phyloP scores from a whole-genome alignment of 2,113 vertebrate species.

The Henicopernis longicauda region DNA sequence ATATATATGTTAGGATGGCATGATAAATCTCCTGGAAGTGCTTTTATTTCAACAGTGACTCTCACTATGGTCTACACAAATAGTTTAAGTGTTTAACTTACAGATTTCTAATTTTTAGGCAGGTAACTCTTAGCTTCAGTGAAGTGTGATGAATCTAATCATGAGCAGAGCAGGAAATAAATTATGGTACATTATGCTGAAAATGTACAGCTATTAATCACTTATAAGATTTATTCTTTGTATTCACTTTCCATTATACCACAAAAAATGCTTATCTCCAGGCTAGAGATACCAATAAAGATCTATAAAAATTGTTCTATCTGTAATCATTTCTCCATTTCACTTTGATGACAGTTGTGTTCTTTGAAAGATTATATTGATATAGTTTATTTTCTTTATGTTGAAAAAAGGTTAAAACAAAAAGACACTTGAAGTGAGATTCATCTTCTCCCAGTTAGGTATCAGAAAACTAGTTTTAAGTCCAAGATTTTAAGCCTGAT shows the following conservation, averaged over 20 bases:
- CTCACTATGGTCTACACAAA: not conserved
- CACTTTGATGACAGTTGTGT: not conserved
- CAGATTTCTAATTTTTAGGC: not conserved
- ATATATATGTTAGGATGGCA: not conserved
- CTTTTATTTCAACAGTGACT: not conserved
- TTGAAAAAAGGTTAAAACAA: not conserved
- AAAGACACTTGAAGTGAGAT: not conserved
- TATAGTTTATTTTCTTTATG: not conserved
- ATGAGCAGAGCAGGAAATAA: not conserved
- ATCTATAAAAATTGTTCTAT: not conserved
- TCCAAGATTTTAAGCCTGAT: not conserved
- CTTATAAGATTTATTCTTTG: not conserved
- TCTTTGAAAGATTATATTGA: not conserved
- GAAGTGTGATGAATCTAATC: not conserved
- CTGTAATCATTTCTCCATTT: not conserved
- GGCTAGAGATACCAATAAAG: not conserved
- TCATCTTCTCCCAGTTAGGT: not conserved
- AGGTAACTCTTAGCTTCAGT: not conserved
- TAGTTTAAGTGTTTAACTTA: not conserved
- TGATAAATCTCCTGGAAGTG: not conserved
- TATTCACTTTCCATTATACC: not conserved
- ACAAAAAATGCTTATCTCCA: not conserved
- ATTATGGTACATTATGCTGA: not conserved
- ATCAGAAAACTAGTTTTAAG: not conserved
- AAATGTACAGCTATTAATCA: not conserved